Percentiles rank a stretch among this genome's conserved stretches.
phyloP scores from a whole-genome alignment of 2,797 vertebrate genomes.

The Rhabdomys pumilio region DNA sequence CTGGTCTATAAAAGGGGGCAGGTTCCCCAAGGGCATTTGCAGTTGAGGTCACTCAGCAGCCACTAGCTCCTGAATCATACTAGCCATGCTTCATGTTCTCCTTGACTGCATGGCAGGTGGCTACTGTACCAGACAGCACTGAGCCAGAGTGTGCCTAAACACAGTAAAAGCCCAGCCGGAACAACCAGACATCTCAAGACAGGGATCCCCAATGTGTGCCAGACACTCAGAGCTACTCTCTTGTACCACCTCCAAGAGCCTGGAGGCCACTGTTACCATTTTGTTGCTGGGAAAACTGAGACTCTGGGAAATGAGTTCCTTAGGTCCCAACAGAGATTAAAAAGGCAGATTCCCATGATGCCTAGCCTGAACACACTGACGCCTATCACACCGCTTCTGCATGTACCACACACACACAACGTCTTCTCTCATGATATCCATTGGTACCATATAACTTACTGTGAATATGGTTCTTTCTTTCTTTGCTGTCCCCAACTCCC shows the following conservation, averaged over 20 bases:
- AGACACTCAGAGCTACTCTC: background rate
- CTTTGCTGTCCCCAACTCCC: background rate
- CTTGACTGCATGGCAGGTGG: background rate
- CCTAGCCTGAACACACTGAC: background rate
- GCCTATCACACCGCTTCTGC: background rate
- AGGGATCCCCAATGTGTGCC: background rate
- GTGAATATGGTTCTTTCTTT: background rate
- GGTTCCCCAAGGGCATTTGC: background rate
- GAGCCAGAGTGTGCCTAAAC: background rate
- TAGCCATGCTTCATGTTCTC: slow-evolving; percentile 7
- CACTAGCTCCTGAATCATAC: slow-evolving; percentile 22
- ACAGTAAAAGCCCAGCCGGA: background rate
- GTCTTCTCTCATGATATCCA: background rate
- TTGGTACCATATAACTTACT: background rate
- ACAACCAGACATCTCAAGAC: background rate
- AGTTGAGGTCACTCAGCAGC: background rate
- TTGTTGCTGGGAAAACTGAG: slow-evolving; percentile 25
- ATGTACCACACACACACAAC: background rate
- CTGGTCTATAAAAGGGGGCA: background rate
- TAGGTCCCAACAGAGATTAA: background rate
- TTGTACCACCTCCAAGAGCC: background rate
- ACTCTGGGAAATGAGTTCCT: slow-evolving; percentile 13
- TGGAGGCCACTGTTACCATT: background rate
- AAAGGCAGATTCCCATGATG: background rate
- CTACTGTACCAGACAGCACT: background rate